phyloP scores from a whole-genome alignment of 2,797 vertebrate genomes.

The Lepilemur septentrionalis region DNA sequence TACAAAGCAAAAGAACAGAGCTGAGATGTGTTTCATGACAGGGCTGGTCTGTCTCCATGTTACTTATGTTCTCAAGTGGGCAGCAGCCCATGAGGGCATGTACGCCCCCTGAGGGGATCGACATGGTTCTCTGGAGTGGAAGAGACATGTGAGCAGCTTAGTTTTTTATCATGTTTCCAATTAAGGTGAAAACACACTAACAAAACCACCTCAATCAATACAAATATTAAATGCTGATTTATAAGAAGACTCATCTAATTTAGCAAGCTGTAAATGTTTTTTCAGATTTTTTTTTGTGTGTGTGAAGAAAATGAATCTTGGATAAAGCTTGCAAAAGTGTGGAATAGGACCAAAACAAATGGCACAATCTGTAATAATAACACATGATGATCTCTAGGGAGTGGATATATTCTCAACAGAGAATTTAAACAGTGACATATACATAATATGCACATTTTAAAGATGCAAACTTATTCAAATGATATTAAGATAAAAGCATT shows the following conservation, averaged over 20 bases:
- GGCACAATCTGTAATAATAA: conserved; percentile 8
- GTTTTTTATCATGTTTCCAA: background rate
- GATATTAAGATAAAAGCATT: conserved; percentile 33
- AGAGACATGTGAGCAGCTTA: background rate
- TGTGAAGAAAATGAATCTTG: conserved; percentile 20
- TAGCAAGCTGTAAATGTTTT: background rate
- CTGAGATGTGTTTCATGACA: background rate
- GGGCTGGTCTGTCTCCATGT: background rate
- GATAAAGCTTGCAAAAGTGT: background rate
- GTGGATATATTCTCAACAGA: background rate
- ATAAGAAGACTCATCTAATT: background rate
- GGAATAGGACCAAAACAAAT: conserved; percentile 32
- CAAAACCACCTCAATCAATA: background rate
- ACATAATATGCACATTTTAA: background rate
- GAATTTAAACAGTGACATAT: conserved; percentile 12
- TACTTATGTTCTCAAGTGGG: background rate
- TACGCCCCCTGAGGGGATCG: background rate
- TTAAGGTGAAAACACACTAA: background rate
- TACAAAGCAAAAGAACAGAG: background rate
- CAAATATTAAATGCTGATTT: conserved; percentile 30
- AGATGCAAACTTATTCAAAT: conserved; percentile 53
- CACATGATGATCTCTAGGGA: background rate
- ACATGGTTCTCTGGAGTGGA: background rate
- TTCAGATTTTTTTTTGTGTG: conserved; percentile 24
- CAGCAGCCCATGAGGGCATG: background rate